A percentile compares a stretch with the other conserved stretches of the same genome.
Evolutionary conservation across 1,140 invertebrate species (phyloP).

Genomic region (Magallana gigas): DNA sequence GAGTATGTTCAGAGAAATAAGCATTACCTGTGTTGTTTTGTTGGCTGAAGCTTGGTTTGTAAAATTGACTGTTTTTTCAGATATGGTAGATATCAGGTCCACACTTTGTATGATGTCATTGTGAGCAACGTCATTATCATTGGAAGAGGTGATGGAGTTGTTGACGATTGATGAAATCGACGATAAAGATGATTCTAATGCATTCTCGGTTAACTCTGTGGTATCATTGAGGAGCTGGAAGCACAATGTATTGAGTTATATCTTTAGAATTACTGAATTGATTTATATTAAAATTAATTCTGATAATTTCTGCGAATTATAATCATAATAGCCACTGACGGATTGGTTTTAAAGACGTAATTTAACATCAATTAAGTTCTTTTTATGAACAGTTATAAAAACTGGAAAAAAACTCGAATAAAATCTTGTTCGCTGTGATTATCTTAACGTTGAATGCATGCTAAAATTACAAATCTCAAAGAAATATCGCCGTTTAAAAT

Average conservation of each 20-base stretch:
- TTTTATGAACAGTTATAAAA: no score
- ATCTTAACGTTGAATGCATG: no score
- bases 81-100: neutral
- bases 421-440: no score
- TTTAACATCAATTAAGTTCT: no score
- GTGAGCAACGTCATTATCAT: neutral
- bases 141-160: neutral
- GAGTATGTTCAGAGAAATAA: neutral
- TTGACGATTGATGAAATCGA: neutral
- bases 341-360: no score
- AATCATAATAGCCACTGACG: neutral
- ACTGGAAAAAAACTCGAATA: no score
- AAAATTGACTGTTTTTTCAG: neutral
- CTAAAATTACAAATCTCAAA: no score
- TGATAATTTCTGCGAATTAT: neutral
- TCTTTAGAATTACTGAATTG: neutral
- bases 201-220: neutral
- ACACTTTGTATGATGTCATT: slow-evolving; percentile 3
- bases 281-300: neutral
- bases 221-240: neutral
- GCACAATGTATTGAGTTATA: neutral
- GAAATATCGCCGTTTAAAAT: neutral
- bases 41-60: neutral
- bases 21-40: slow-evolving; percentile 30
- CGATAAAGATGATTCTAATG: neutral